Evolutionary conservation across 2,888 invertebrate species (phyloP).

Genomic region (Apotomis turbidana): DNA sequence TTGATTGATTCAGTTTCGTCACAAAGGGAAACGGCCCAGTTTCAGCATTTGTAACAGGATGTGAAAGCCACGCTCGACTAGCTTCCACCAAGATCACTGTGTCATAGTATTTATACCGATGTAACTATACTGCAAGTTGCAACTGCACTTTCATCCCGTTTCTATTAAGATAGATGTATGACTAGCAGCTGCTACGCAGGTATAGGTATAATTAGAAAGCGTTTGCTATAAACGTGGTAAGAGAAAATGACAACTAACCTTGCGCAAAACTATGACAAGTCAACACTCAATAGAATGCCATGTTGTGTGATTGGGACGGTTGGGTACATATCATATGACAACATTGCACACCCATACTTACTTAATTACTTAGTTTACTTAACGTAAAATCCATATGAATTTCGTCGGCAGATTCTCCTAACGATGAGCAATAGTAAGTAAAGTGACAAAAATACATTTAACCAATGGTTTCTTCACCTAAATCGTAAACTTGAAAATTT

Average conservation of each 20-base stretch:
- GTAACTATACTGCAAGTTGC: neutral
- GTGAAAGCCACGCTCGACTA: conserved; percentile 23
- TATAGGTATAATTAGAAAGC: neutral
- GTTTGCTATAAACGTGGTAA: neutral
- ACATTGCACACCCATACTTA: neutral
- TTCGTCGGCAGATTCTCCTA: too few species aligned
- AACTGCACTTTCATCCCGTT: neutral
- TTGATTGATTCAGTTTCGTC: conserved; percentile 4
- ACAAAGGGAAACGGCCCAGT: conserved; percentile 6
- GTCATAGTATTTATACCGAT: conserved; percentile 8
- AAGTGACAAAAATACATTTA: too few species aligned
- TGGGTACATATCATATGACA: conserved; percentile 7
- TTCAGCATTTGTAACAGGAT: conserved; percentile 17
- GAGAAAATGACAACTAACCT: conserved; percentile 6
- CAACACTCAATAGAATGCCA: neutral
- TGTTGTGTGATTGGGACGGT: neutral
- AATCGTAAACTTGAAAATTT: too few species aligned
- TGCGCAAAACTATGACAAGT: neutral
- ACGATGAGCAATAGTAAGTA: too few species aligned
- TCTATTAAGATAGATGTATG: neutral
- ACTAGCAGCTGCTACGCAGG: neutral
- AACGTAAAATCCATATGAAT: too few species aligned
- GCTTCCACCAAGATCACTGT: conserved; percentile 9
- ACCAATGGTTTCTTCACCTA: too few species aligned
- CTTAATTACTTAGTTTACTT: neutral